Percentiles rank a stretch among this genome's conserved stretches.
Evolutionary conservation across 37 sponge, comb jelly and placozoan genomes (phyloP).

Genomic region (Bolinopsis microptera): DNA sequence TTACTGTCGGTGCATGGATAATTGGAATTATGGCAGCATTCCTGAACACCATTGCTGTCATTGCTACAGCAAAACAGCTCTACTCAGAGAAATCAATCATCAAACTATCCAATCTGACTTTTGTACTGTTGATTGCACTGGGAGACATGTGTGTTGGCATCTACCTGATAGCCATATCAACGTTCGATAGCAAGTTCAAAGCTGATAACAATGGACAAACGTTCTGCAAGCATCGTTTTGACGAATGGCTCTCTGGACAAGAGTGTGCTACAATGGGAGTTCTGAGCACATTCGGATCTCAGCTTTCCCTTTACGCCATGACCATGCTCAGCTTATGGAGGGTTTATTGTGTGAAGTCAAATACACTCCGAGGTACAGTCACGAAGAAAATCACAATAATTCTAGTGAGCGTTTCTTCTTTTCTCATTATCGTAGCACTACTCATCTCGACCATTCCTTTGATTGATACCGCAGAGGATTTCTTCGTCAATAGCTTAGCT

Average conservation of each 20-base stretch:
- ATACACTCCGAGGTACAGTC: not conserved
- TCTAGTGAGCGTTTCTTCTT: not conserved
- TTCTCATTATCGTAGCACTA: not conserved
- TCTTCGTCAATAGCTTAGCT: not conserved
- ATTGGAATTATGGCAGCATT: not conserved
- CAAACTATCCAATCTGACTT: not conserved
- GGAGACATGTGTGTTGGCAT: not conserved
- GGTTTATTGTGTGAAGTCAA: not conserved
- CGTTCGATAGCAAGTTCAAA: not conserved
- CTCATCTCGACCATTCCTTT: not conserved
- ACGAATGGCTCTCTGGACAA: not conserved
- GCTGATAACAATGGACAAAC: not conserved
- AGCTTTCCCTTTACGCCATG: not conserved
- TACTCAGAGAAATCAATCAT: not conserved
- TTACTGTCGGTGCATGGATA: not conserved
- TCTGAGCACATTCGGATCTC: not conserved
- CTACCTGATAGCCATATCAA: not conserved
- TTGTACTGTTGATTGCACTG: not conserved
- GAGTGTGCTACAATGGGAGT: not conserved
- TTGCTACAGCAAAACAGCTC: not conserved
- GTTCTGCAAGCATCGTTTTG: not conserved
- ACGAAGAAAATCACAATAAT: not conserved
- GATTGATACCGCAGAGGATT: not conserved
- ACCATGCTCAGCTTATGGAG: not conserved
- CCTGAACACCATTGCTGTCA: not conserved